Base-by-base conservation (phyloP, 2,797 vertebrate species). In the Hoplostethus atlanticus region DNA sequence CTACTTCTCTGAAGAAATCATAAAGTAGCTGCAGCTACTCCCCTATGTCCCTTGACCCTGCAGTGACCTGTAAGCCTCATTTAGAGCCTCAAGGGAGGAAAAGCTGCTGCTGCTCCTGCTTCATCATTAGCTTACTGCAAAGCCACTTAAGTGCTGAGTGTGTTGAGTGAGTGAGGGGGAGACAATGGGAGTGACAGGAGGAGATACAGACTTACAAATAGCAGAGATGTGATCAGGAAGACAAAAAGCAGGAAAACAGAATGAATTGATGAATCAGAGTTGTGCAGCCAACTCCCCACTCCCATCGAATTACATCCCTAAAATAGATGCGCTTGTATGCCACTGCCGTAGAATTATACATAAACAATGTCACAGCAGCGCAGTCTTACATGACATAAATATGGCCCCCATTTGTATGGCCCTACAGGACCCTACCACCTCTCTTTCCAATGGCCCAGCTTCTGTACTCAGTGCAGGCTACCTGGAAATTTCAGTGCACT, bases 101-200 rank as follows among this genome's bases (percentile, higher is more conserved):
- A 80, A 76, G 62, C 69, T 69, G 30, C 67, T 47, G 50, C 30
- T 15, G 76, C 79, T 58, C 58, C 60, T 59, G 83, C 70, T 74
- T 82, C 70, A 85, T 89, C 86, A 87, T 88, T 84, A 89, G 84
- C 86, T 91, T 88, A 89, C 76, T 57, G 80, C 86, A 92, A 92
- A 89, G 86, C 90, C 86, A 90, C 81, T 91, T 87, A 91, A 87
- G 79, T 79, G 67, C 68, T 64, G 83, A 80, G 84, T 66, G 63
- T 59, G 48, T 59, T 21, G 25, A 38, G 68, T 25, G 53, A 52
- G 58, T 21, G 53, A 46, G 68, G 47, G 25, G 11, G 47, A 65
- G 36, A 71, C 58, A 71, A 61, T 64, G 38, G 53, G 48, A n/a
- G 48, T 72, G 68, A 47, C 51, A 57, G 46, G 60, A 71, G 61